Evolutionary conservation across 2,113 vertebrate genomes (phyloP).

Genomic region (Muntiacus reevesi): DNA sequence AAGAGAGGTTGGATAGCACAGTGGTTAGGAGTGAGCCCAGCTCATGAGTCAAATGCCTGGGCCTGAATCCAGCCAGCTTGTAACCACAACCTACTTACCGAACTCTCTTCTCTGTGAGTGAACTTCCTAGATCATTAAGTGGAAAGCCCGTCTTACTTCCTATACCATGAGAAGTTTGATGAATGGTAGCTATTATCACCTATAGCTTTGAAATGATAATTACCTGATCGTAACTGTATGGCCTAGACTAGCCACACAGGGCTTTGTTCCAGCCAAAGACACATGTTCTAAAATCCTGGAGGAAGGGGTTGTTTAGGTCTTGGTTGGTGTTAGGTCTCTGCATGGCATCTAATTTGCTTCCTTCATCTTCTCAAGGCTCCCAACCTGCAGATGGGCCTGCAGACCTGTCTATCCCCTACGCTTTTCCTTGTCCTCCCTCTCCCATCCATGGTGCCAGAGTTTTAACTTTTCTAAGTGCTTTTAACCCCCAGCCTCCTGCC

Average conservation of each 20-base stretch:
- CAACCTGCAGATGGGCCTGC: background rate
- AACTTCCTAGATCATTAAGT: background rate
- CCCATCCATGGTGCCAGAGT: background rate
- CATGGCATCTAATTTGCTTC: background rate
- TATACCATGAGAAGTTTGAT: background rate
- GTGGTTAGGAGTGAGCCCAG: background rate
- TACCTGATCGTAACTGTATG: background rate
- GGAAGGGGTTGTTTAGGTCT: background rate
- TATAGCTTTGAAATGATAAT: background rate
- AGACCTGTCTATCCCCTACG: fast-evolving
- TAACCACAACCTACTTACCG: background rate
- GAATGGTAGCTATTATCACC: background rate
- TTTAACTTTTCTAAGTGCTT: background rate
- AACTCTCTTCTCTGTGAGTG: background rate
- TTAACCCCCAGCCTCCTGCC: background rate
- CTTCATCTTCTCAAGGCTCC: background rate
- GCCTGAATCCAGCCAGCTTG: background rate
- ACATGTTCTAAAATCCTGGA: background rate
- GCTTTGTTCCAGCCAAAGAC: background rate
- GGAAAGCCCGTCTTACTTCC: background rate
- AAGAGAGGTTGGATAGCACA: background rate
- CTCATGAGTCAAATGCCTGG: background rate
- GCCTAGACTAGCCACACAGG: background rate
- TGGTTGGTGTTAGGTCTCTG: background rate
- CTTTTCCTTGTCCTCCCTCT: background rate